Conservation (phyloP, 2,888 invertebrate species). For the Spodoptera picta region DNA sequence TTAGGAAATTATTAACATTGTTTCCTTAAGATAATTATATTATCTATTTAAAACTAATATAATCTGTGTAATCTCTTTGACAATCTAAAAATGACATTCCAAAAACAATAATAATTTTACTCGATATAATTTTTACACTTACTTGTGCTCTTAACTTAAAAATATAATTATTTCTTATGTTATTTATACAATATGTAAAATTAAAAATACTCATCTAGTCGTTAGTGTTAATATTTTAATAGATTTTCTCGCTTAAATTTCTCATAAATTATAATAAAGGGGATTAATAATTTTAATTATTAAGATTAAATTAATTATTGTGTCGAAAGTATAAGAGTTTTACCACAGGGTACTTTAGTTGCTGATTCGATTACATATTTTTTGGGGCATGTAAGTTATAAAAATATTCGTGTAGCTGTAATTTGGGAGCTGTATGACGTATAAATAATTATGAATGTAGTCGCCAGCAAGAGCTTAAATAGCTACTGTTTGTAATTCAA, state of each 20-base stretch:
- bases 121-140: slow-evolving; percentile 3
- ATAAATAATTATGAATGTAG: background rate
- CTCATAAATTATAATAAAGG: slow-evolving; percentile 14
- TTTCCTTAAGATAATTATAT: slow-evolving; percentile 2
- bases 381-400: slow-evolving; percentile 12
- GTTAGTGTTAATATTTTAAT: slow-evolving; percentile 14
- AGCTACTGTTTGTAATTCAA: too few relatives aligned
- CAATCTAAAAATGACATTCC: slow-evolving; percentile 37
- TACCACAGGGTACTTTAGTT: slow-evolving; percentile 60
- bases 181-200: slow-evolving; percentile 10
- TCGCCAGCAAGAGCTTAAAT: too few relatives aligned
- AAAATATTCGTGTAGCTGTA: background rate
- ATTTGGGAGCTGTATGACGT: slow-evolving; percentile 13
- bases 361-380: slow-evolving; percentile 34
- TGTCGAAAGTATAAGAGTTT: slow-evolving; percentile 23
- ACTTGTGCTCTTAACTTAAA: background rate
- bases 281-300: slow-evolving; percentile 8
- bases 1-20: background rate
- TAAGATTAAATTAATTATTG: slow-evolving; percentile 8
- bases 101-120: slow-evolving; percentile 7
- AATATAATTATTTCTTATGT: slow-evolving; percentile 1
- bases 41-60: background rate
- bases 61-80: slow-evolving; percentile 15
- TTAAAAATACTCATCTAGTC: slow-evolving; percentile 50
- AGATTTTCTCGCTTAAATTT: slow-evolving; percentile 22